Percentiles rank a stretch among this genome's conserved stretches.
These are phyloP conservation scores for Lycaon pictus DNA, from an alignment of 2,113 vertebrate genomes.

Conservation along the genomic window DNA sequence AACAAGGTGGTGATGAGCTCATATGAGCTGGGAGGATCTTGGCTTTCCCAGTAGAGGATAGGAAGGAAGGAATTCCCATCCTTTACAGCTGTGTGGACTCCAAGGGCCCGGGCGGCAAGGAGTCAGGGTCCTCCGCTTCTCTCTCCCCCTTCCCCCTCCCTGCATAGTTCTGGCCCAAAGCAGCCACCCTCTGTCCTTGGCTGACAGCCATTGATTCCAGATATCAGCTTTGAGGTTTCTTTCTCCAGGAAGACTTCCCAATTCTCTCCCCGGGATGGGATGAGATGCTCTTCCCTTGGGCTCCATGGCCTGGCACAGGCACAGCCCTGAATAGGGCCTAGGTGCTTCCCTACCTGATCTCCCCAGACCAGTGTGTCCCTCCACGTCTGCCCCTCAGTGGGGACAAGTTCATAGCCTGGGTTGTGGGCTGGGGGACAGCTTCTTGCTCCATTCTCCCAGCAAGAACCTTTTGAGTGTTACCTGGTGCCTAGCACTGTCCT, in stretches of 20 bases:
- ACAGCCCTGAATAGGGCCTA: background rate
- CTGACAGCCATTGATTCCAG: background rate
- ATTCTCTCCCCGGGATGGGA: background rate
- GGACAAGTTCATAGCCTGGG: background rate
- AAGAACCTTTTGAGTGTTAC: background rate
- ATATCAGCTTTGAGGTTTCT: background rate
- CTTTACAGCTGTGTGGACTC: background rate
- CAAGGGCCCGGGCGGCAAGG: background rate
- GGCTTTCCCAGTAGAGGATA: background rate
- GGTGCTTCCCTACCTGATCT: background rate
- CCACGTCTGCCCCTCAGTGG: background rate
- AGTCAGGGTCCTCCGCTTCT: background rate
- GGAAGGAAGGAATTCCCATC: background rate
- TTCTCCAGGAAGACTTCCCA: conserved; percentile 13
- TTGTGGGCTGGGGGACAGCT: background rate
- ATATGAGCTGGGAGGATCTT: background rate
- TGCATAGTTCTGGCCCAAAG: background rate
- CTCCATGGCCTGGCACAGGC: background rate
- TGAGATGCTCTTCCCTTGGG: background rate
- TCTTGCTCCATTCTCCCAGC: background rate
- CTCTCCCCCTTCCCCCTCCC: background rate
- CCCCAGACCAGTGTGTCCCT: background rate
- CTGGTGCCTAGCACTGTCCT: background rate
- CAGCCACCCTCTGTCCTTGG: background rate
- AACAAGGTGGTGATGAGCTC: background rate